These are phyloP conservation scores for Typhlichthys eigenmanni DNA, from an alignment of 2,797 vertebrate species.

Conservation along the genomic window DNA sequence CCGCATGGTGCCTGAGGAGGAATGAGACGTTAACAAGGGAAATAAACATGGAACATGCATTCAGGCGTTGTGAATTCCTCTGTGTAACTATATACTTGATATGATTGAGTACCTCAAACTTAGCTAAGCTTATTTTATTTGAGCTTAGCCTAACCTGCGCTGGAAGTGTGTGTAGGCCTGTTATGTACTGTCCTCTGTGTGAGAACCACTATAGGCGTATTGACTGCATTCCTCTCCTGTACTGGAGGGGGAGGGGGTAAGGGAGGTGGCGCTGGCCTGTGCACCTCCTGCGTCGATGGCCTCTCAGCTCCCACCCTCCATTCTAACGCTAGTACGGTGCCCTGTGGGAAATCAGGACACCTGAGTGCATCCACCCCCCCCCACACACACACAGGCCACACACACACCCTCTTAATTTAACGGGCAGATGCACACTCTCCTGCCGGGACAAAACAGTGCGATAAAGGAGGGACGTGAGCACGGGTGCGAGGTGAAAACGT, in stretches of 20 bases:
- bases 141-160: too few relatives aligned
- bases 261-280: constrained; percentile 20
- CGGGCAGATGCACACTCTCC: constrained; percentile 63
- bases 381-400: background rate
- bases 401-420: constrained; percentile 69
- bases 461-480: constrained; percentile 51
- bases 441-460: constrained; percentile 48
- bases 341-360: constrained; percentile 67
- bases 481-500: constrained; percentile 36
- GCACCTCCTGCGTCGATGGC: constrained; percentile 43
- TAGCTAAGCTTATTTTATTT: too few relatives aligned
- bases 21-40: constrained; percentile 21
- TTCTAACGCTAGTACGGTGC: constrained; percentile 70
- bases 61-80: too few relatives aligned
- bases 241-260: constrained; percentile 9
- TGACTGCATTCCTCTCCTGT: too few relatives aligned
- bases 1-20: constrained; percentile 87
- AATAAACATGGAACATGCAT: constrained; percentile 11
- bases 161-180: too few relatives aligned
- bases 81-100: too few relatives aligned
- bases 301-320: constrained; percentile 53
- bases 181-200: too few relatives aligned
- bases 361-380: constrained; percentile 54
- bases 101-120: too few relatives aligned
- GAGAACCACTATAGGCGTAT: too few relatives aligned